phyloP scores from a whole-genome alignment of 2,113 vertebrate genomes.

The Microcebus tavaratra region DNA sequence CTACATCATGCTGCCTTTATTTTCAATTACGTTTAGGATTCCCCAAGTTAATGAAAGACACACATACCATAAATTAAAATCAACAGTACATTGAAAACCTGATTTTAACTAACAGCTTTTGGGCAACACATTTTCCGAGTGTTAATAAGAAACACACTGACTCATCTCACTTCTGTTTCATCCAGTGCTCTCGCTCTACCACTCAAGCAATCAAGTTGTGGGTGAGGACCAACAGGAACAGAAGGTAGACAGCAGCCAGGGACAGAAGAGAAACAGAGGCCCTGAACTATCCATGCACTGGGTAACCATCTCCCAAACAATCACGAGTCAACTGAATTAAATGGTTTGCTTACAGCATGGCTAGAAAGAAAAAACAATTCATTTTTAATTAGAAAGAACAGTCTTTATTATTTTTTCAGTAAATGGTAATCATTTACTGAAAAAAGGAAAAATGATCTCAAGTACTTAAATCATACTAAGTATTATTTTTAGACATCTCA shows the following conservation, averaged over 20 bases:
- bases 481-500: conserved; percentile 28
- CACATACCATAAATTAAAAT: conserved; percentile 37
- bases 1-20: neutral
- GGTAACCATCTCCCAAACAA: neutral
- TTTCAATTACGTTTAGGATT: conserved; percentile 30
- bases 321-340: neutral
- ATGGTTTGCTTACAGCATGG: neutral
- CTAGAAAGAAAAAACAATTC: conserved; percentile 27
- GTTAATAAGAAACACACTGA: neutral
- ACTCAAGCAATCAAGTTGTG: neutral
- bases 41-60: conserved; percentile 13
- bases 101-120: conserved; percentile 37
- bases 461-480: neutral
- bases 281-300: neutral
- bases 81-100: neutral
- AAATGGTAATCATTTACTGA: conserved; percentile 35
- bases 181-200: neutral
- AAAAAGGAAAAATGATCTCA: conserved; percentile 17
- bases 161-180: neutral
- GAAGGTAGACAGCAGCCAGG: neutral
- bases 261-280: neutral
- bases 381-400: neutral
- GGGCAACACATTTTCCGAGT: neutral
- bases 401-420: neutral
- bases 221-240: neutral